phyloP scores from a whole-genome alignment of 2,888 invertebrate species.

The Lottia gigantea region DNA sequence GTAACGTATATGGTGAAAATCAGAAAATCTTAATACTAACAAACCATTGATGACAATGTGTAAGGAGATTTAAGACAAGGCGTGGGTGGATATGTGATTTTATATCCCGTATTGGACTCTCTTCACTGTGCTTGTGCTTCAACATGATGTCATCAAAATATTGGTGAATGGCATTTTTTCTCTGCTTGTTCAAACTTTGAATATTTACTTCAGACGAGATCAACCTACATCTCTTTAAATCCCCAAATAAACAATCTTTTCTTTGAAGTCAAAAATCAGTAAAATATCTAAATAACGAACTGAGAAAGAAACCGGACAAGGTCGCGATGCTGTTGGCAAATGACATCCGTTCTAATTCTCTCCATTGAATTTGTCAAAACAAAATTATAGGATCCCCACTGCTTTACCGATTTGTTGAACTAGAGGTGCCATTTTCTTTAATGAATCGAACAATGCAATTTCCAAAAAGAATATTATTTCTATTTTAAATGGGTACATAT shows the following conservation, averaged over 20 bases:
- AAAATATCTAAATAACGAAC: slow-evolving; percentile 5
- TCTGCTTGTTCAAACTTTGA: background rate
- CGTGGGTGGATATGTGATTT: background rate
- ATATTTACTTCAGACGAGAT: background rate
- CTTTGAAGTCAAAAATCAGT: slow-evolving; percentile 11
- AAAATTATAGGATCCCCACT: too few species aligned
- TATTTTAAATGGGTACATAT: too few species aligned
- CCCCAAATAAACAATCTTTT: background rate
- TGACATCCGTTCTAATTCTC: too few species aligned
- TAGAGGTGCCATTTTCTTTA: too few species aligned
- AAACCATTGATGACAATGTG: background rate
- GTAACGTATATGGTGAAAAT: too few species aligned
- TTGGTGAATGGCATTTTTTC: slow-evolving; percentile 9
- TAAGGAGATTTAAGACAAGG: background rate
- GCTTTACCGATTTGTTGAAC: too few species aligned
- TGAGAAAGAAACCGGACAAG: background rate
- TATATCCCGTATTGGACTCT: background rate
- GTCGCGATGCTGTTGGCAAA: background rate
- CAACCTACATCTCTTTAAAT: slow-evolving; percentile 5
- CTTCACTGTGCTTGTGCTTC: background rate
- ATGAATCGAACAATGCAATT: too few species aligned
- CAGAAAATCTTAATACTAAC: too few species aligned
- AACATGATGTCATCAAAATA: slow-evolving; percentile 11
- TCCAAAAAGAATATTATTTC: too few species aligned
- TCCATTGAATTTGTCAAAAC: too few species aligned